phyloP scores from a whole-genome alignment of 1,140 invertebrate genomes.

The Lepidurus couesii region DNA sequence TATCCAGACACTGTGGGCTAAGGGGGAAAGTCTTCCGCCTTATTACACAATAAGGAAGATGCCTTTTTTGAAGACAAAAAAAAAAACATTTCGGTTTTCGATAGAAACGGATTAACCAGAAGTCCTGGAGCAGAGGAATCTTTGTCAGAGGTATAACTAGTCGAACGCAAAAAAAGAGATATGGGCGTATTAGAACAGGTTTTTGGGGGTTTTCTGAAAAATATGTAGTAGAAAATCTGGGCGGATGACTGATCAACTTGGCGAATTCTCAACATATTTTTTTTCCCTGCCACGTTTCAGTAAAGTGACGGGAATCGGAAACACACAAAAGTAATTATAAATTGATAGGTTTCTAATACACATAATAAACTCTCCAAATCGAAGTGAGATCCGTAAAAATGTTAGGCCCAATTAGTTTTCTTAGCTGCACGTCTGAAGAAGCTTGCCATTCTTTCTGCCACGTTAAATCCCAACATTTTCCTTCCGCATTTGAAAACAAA shows the following conservation, averaged over 20 bases:
- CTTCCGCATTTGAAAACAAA: background rate
- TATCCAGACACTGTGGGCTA: no score
- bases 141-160: background rate
- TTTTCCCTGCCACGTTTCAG: background rate
- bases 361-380: constrained; percentile 15
- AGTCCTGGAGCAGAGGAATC: background rate
- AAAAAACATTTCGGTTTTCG: background rate
- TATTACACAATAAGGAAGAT: no score
- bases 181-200: background rate
- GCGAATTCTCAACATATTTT: constrained; percentile 1
- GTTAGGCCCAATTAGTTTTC: constrained; percentile 15
- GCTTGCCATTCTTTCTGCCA: background rate
- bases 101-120: background rate
- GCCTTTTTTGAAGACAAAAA: background rate
- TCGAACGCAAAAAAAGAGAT: background rate
- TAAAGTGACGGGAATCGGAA: background rate
- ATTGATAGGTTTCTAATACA: constrained; percentile 13
- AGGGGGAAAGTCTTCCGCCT: no score
- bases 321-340: background rate
- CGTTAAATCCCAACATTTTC: background rate
- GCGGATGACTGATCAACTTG: constrained; percentile 21
- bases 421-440: background rate
- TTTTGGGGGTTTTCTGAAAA: background rate
- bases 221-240: background rate
- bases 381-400: constrained; percentile 16